phyloP scores from a whole-genome alignment of 2,888 invertebrate species.

The Cotesia congregata region DNA sequence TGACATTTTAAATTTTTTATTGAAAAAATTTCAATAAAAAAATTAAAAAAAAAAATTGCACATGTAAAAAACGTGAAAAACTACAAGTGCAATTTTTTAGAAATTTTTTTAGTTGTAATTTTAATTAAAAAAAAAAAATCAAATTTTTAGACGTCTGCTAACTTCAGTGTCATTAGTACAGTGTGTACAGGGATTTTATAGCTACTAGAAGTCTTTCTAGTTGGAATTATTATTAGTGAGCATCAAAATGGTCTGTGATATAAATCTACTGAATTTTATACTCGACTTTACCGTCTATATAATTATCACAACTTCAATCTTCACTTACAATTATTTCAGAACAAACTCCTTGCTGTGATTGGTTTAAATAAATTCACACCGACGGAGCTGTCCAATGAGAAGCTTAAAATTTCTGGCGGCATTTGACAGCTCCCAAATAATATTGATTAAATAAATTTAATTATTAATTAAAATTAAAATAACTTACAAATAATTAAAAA shows the following conservation, averaged over 20 bases:
- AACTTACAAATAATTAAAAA: not conserved
- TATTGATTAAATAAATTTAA: not conserved
- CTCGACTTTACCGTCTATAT: not conserved
- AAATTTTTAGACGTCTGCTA: no score
- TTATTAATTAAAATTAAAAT: not conserved
- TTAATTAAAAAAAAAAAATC: no score
- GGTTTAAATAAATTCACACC: not conserved
- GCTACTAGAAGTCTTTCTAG: no score
- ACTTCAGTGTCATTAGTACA: no score
- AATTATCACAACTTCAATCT: not conserved
- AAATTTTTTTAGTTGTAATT: no score
- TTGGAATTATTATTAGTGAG: not conserved
- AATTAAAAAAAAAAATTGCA: no score
- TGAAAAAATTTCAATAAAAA: no score
- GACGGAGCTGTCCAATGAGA: not conserved
- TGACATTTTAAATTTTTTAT: no score
- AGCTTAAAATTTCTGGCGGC: not conserved
- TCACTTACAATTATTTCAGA: not conserved
- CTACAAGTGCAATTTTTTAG: no score
- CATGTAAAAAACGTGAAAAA: no score
- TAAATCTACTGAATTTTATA: not conserved
- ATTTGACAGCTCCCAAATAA: not conserved
- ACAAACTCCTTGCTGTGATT: not conserved
- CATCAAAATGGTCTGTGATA: conserved; percentile 1
- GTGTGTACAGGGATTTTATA: not conserved